Evolutionary conservation across 2,797 vertebrate genomes (phyloP).

Genomic region (Lithobates pipiens): DNA sequence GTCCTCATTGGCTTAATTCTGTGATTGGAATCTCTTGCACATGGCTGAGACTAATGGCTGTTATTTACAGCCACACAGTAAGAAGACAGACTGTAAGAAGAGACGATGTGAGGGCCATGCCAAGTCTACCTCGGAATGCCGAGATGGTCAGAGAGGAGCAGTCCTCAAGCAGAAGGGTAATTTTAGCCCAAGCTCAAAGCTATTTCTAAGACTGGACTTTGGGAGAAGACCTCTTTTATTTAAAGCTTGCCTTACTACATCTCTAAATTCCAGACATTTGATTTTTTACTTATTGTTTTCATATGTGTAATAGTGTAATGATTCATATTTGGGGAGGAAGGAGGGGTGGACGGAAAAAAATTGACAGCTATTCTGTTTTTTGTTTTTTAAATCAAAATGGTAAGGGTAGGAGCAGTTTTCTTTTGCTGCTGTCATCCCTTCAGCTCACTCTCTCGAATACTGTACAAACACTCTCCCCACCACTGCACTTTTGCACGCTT

Average conservation of each 20-base stretch:
- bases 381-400: no score
- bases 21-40: neutral
- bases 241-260: neutral
- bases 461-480: no score
- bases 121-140: slow-evolving; percentile 83
- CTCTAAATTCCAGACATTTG: no score
- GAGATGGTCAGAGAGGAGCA: slow-evolving; percentile 88
- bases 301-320: no score
- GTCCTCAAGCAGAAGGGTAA: slow-evolving; percentile 88
- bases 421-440: no score
- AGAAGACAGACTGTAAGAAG: slow-evolving; percentile 82
- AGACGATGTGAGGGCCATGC: slow-evolving; percentile 81
- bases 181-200: neutral
- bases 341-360: no score
- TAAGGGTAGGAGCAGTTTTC: no score
- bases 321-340: no score
- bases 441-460: no score
- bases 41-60: neutral
- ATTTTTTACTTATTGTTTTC: no score
- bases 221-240: neutral
- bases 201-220: neutral
- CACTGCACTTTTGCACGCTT: no score
- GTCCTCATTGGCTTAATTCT: neutral
- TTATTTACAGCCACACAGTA: slow-evolving; percentile 83
- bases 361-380: no score